These are phyloP conservation scores for Penaeus indicus DNA, from an alignment of 1,140 invertebrate species.

Conservation along the genomic window DNA sequence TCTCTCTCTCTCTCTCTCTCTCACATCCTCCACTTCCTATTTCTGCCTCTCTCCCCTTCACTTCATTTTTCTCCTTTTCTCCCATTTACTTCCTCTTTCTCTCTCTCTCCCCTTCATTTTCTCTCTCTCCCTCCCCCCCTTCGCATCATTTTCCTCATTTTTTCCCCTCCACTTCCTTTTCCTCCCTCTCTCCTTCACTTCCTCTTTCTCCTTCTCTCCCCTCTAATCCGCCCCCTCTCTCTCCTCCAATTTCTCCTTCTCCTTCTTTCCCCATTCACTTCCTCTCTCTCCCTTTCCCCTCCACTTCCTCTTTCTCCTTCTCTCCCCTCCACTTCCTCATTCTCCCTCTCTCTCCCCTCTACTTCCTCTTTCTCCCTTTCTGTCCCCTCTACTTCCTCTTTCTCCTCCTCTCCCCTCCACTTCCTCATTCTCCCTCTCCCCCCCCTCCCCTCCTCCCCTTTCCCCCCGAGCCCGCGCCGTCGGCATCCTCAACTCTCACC, in stretches of 20 bases:
- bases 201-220: not conserved
- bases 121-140: not conserved
- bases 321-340: not conserved
- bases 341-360: too few relatives aligned
- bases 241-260: not conserved
- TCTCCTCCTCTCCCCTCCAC: too few relatives aligned
- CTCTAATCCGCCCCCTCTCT: not conserved
- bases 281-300: not conserved
- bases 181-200: slow-evolving; percentile 23
- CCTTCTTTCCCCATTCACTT: too few relatives aligned
- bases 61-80: not conserved
- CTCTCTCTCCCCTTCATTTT: not conserved
- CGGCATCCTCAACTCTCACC: slow-evolving; percentile 1
- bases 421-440: too few relatives aligned
- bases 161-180: slow-evolving; percentile 1
- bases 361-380: too few relatives aligned
- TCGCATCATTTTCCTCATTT: too few relatives aligned
- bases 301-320: not conserved
- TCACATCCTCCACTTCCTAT: too few relatives aligned
- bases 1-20: slow-evolving; percentile 21
- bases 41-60: too few relatives aligned
- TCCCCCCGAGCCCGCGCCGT: not conserved
- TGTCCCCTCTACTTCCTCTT: too few relatives aligned
- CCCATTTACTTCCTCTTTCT: not conserved
- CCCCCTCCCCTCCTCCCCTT: not conserved